Evolutionary conservation across 2,797 vertebrate species (phyloP).

Genomic region (Cynodonichthys magdalenae): DNA sequence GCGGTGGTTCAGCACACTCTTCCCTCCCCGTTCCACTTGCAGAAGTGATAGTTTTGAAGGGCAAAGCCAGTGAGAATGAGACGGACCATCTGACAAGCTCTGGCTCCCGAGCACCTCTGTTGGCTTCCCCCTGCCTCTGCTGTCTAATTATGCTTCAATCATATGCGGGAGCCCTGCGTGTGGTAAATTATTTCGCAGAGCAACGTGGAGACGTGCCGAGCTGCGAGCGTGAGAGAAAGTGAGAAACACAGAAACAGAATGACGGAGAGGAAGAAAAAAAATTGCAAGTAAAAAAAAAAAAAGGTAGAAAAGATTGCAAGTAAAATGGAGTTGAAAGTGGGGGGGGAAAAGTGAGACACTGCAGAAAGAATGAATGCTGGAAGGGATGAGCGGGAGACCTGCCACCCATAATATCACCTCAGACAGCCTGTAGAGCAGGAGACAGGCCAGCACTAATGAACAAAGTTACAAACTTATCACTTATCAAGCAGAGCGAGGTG

Average conservation of each 20-base stretch:
- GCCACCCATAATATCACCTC: constrained; percentile 55
- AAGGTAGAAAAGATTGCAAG: constrained; percentile 19
- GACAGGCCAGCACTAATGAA: constrained; percentile 68
- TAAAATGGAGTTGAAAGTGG: constrained; percentile 31
- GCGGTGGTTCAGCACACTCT: constrained; percentile 2
- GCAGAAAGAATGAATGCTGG: constrained; percentile 17
- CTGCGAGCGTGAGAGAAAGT: constrained; percentile 47
- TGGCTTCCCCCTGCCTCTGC: constrained; percentile 78
- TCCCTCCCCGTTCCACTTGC: constrained; percentile 31
- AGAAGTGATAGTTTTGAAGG: constrained; percentile 80
- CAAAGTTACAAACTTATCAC: constrained; percentile 71
- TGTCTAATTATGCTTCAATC: constrained; percentile 88
- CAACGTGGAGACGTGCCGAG: constrained; percentile 65
- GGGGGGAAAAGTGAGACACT: constrained; percentile 19
- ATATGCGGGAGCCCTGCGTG: constrained; percentile 77
- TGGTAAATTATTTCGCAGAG: constrained; percentile 81
- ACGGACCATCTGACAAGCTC: constrained; percentile 76
- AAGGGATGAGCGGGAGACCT: constrained; percentile 38
- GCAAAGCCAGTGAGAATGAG: constrained; percentile 74
- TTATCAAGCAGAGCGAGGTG: constrained; percentile 40
- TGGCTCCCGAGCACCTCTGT: constrained; percentile 67
- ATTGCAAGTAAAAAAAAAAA: not conserved
- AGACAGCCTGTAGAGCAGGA: constrained; percentile 53
- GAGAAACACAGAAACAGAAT: constrained; percentile 45
- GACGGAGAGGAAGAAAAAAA: constrained; percentile 10